Base-by-base conservation (phyloP, 2,797 vertebrate species). In the Syngnathus rostellatus region DNA sequence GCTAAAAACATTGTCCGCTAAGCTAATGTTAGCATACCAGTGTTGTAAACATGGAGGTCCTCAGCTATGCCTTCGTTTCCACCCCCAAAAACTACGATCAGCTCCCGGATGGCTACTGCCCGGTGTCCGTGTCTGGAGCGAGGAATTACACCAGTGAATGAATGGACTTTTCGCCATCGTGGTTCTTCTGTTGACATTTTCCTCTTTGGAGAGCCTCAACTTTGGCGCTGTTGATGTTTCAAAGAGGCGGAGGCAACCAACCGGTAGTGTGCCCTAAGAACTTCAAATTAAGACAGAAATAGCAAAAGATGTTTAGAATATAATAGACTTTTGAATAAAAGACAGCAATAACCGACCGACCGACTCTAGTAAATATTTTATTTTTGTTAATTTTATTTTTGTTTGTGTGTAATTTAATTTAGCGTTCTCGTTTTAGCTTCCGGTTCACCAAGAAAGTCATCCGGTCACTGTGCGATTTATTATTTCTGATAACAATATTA, bases 51-150 rank as follows among this genome's bases (percentile, higher is more conserved):
- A 81, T 97, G 95, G 66, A 98, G 92, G 83, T 96, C 92, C 73
- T 95, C 94, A 16, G 94, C 91, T 77, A 98, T 98, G 45, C 96
- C 96, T 71, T 98, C 95, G 81, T 98, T 98, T 71, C 96, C 96
- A n/a, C 96, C 96, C 0, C 96, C 96, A 70, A 98, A 98, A 69
- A 98, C 93, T 38, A 98, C 87, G 45, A 98, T 87, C 58, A 98
- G 82, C 80, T 98, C 96, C 65, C 94, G 92, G 62, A 98, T 94
- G 0, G 92, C 92, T 53, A 91, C 94, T 0, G 95, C 96, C n/a
- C 96, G 91, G 85, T 98, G 96, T 68, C 96, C 96, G 69, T 98
- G 95, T 70, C 95, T 92, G 74, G 95, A 91, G 61, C 94, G 91
- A 14, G 96, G 95, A 1, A 94, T 85, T 53, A 95, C 94, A 59